Evolutionary conservation across 2,113 vertebrate genomes (phyloP).

Genomic region (Burhinus oedicnemus): DNA sequence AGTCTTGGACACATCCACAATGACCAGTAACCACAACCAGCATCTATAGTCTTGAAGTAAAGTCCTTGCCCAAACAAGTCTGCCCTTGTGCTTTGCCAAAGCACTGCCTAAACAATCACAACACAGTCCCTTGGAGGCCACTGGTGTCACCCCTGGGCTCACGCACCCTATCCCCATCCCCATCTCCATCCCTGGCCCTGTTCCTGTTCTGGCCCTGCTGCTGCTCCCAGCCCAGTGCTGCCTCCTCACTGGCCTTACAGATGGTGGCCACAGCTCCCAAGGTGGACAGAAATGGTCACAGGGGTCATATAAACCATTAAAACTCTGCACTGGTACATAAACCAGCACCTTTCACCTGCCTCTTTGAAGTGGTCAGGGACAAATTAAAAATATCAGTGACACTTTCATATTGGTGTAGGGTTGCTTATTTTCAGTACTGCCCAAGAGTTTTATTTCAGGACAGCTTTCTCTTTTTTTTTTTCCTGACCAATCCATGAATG

Average conservation of each 20-base stretch:
- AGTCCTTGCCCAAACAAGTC: neutral
- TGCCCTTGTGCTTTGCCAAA: neutral
- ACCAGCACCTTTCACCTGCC: neutral
- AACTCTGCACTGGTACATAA: neutral
- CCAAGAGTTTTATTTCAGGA: neutral
- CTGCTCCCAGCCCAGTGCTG: neutral
- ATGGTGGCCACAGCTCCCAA: neutral
- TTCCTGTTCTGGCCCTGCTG: neutral
- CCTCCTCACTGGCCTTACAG: neutral
- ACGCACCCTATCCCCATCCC: neutral
- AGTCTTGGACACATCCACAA: neutral
- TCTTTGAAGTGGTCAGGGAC: neutral
- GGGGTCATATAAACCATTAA: neutral
- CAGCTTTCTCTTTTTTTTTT: neutral
- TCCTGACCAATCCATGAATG: slow-evolving; percentile 25
- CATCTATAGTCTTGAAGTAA: neutral
- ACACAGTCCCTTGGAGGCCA: neutral
- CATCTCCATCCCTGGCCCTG: no score
- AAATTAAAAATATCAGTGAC: neutral
- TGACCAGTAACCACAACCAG: neutral
- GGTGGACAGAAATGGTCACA: neutral
- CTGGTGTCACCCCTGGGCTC: neutral
- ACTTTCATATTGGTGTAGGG: neutral
- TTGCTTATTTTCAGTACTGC: neutral
- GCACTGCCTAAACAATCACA: neutral